These are phyloP conservation scores for Drosophila ficusphila DNA, from an alignment of 1,140 invertebrate species.

Conservation along the genomic window DNA sequence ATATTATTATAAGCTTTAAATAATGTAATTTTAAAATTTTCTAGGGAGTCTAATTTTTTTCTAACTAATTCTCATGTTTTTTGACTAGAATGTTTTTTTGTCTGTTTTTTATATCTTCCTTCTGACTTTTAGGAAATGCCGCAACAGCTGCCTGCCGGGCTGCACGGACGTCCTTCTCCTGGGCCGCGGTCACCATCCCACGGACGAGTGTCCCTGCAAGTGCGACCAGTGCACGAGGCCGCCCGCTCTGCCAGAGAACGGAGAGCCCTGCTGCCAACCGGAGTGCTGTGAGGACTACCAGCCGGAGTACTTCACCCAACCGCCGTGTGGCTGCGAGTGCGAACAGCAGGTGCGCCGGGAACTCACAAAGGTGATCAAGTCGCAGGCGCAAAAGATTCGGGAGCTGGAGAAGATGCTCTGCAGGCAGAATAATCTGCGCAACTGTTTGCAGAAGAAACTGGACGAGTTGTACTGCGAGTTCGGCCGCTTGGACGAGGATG, in stretches of 20 bases:
- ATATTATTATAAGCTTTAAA: no score
- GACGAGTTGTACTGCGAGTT: slow-evolving; percentile 57
- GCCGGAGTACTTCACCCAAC: slow-evolving; percentile 18
- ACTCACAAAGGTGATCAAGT: slow-evolving; percentile 40
- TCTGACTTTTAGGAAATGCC: not conserved
- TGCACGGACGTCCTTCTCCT: slow-evolving; percentile 72
- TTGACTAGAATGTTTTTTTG: no score
- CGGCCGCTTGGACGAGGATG: slow-evolving; percentile 17
- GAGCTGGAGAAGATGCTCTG: slow-evolving; percentile 49
- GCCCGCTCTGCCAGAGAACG: not conserved
- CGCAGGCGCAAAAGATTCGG: slow-evolving; percentile 35
- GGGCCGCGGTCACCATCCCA: slow-evolving; percentile 27
- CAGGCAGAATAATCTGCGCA: slow-evolving; percentile 42
- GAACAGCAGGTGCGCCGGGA: slow-evolving; percentile 23
- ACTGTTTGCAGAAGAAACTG: slow-evolving; percentile 43
- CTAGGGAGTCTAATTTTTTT: no score
- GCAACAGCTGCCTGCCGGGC: slow-evolving; percentile 7
- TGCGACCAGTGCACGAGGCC: slow-evolving; percentile 39
- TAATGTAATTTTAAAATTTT: no score
- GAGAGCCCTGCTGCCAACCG: slow-evolving; percentile 7
- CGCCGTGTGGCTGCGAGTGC: slow-evolving; percentile 37
- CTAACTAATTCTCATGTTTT: no score
- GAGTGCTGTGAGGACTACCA: not conserved
- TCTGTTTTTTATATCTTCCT: no score
- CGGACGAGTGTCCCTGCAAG: slow-evolving; percentile 33